A percentile compares a stretch with the other conserved stretches of the same genome.
These are phyloP conservation scores for Rhagonycha lutea DNA, from an alignment of 2,888 invertebrate genomes.

Conservation along the genomic window DNA sequence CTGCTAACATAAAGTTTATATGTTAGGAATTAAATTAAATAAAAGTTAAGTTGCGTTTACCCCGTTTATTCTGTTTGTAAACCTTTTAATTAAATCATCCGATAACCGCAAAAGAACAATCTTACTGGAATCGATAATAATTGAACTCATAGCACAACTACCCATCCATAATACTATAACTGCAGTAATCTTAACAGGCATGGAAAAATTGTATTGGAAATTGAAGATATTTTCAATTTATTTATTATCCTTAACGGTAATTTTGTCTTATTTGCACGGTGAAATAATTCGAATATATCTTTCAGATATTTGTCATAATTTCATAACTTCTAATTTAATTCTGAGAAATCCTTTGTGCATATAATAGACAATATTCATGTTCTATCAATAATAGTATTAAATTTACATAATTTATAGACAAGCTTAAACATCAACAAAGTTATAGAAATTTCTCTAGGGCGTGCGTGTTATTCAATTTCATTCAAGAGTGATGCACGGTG, in stretches of 20 bases:
- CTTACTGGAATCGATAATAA: not conserved
- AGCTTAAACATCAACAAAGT: constrained; percentile 10
- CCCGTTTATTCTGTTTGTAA: not conserved
- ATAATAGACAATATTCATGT: not conserved
- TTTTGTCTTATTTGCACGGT: not conserved
- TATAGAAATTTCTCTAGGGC: constrained; percentile 31
- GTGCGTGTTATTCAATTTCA: constrained; percentile 25
- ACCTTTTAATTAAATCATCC: not conserved
- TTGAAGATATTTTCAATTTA: not conserved
- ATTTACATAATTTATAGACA: constrained; percentile 21
- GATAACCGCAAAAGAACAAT: not conserved
- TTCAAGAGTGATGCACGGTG: not conserved
- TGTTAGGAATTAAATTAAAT: not conserved
- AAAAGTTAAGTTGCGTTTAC: not conserved
- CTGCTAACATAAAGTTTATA: not conserved
- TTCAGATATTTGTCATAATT: not conserved
- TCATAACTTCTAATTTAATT: not conserved
- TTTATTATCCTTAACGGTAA: not conserved
- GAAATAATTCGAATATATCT: not conserved
- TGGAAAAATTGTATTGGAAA: not conserved
- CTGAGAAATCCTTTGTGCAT: not conserved
- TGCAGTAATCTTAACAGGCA: not conserved
- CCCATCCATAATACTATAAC: not conserved
- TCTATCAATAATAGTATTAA: constrained; percentile 9
- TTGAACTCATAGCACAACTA: not conserved